Percentiles rank a stretch among this genome's conserved stretches.
Conservation (phyloP, 2,888 invertebrate species). For the Pollenia labialis region DNA sequence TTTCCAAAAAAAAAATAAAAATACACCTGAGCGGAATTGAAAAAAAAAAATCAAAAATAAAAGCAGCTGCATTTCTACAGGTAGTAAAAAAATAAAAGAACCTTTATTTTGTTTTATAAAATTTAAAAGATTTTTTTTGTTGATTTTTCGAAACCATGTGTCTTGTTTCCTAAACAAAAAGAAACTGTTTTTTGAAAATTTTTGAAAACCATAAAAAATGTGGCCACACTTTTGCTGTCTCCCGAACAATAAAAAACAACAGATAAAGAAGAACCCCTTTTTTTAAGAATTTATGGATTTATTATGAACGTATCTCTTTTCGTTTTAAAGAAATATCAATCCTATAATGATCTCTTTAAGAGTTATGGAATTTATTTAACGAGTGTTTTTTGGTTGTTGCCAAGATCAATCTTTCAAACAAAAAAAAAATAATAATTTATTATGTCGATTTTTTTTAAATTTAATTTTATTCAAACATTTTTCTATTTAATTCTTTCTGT, state of each 20-base stretch:
- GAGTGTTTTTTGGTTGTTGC: neutral
- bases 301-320: conserved; percentile 21
- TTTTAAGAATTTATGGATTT: conserved; percentile 35
- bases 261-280: conserved; percentile 30
- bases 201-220: conserved; percentile 42
- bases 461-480: neutral
- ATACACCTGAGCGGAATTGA: conserved; percentile 59
- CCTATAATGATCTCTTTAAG: conserved; percentile 27
- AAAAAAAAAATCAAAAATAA: neutral
- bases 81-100: conserved; percentile 41
- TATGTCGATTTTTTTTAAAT: conserved; percentile 9
- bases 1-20: conserved; percentile 16
- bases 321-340: neutral
- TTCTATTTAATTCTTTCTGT: neutral
- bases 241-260: conserved; percentile 21
- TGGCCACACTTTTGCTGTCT: conserved; percentile 71
- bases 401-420: conserved; percentile 64
- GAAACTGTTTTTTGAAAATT: neutral
- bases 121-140: neutral
- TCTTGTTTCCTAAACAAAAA: neutral
- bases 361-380: conserved; percentile 28
- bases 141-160: neutral
- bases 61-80: conserved; percentile 66
- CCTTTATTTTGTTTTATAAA: neutral
- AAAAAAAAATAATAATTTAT: conserved; percentile 52